Evolutionary conservation across 2,888 invertebrate genomes (phyloP), one percentile per base, ranked within the genome.

Genomic region (Chrysomela aeneicollis): DNA sequence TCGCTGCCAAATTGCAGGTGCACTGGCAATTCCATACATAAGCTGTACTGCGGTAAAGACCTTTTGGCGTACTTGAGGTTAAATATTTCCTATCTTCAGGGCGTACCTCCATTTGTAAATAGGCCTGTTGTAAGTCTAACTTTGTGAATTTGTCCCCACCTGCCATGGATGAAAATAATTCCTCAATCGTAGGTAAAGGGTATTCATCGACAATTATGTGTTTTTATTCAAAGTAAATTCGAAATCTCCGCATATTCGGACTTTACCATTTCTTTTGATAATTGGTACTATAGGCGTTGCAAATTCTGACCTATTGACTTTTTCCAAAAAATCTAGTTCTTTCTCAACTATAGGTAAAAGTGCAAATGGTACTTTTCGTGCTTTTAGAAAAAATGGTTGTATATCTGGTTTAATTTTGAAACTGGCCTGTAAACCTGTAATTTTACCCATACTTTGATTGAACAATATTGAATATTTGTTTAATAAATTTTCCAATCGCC

Each of bases 31-130:
- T n/a, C n/a, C n/a, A n/a, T n/a, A n/a, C n/a, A n/a, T n/a, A n/a
- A n/a, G n/a, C n/a, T n/a, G n/a, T n/a, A n/a, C n/a, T n/a, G n/a
- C n/a, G n/a, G n/a, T n/a, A n/a, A n/a, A n/a, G n/a, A n/a, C n/a
- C n/a, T n/a, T n/a, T n/a, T n/a, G n/a, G n/a, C n/a, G n/a, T n/a
- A n/a, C n/a, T n/a, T n/a, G n/a, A n/a, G n/a, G n/a, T n/a, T n/a
- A n/a, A n/a, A n/a, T n/a, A n/a, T n/a, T n/a, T n/a, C n/a, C n/a
- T n/a, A 66, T 76, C 73, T 22, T 77, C 74, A 2, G 73, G 74
- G 32, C 75, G 73, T 22, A 81, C 69, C 71, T 77, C 76, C 21
- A 80, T 49, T 62, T 82, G 79, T 65, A 79, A 70, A 59, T 81
- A 82, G 2, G 81, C 79, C 51, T 74, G 72, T 1, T 63, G 60